These are phyloP conservation scores for Papilio machaon DNA, from an alignment of 1,140 invertebrate species.

Conservation along the genomic window DNA sequence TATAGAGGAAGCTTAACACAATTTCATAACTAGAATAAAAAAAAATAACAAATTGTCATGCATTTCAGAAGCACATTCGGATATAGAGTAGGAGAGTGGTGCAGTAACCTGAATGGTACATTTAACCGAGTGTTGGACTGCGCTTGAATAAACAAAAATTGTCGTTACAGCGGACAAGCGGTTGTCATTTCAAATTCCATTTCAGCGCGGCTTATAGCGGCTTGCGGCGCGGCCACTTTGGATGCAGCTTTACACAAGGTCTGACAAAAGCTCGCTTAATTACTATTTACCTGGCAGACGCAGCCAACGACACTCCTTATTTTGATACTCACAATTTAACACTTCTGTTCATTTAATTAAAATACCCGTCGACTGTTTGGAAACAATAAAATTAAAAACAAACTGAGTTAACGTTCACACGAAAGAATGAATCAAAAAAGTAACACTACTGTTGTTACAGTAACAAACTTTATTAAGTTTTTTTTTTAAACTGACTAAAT, in stretches of 20 bases:
- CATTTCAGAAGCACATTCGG: neutral
- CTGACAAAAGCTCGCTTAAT: slow-evolving; percentile 32
- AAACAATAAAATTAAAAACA: neutral
- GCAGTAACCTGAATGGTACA: neutral
- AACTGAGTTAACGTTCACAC: neutral
- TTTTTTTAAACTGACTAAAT: too few species aligned
- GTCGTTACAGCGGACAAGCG: slow-evolving; percentile 17
- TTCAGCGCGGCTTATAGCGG: slow-evolving; percentile 15
- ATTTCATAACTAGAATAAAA: neutral
- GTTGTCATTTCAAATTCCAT: slow-evolving; percentile 31
- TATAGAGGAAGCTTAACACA: neutral
- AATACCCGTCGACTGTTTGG: neutral
- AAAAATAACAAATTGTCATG: neutral
- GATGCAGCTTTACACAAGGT: slow-evolving; percentile 27
- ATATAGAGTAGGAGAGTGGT: neutral
- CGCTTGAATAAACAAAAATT: slow-evolving; percentile 32
- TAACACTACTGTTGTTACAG: too few species aligned
- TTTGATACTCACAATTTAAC: slow-evolving; percentile 8
- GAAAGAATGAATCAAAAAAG: too few species aligned
- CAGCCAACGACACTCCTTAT: slow-evolving; percentile 8
- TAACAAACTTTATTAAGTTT: too few species aligned
- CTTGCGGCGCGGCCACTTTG: slow-evolving; percentile 27
- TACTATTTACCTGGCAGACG: slow-evolving; percentile 29
- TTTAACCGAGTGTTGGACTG: neutral
- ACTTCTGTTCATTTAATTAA: slow-evolving; percentile 18